A percentile compares a stretch with the other conserved stretches of the same genome.
Evolutionary conservation across 1,140 invertebrate species (phyloP).

Genomic region (Cepaea nemoralis): DNA sequence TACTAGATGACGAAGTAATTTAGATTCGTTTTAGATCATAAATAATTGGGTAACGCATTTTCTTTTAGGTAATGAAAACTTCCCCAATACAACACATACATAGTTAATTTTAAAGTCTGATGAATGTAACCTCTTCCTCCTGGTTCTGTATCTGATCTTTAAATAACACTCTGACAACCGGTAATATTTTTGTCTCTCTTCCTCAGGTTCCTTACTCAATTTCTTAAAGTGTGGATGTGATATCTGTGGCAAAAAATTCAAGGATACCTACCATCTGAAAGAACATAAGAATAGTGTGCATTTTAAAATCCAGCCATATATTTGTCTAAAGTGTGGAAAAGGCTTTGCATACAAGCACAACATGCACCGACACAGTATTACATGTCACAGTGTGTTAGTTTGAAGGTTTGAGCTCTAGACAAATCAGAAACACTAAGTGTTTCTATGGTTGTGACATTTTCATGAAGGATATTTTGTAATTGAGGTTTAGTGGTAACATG

Average conservation of each 20-base stretch:
- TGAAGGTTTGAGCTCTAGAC: background rate
- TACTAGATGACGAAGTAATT: too few species aligned
- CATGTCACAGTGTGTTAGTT: background rate
- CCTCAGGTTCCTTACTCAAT: constrained; percentile 18
- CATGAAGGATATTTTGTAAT: background rate
- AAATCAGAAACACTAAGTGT: too few species aligned
- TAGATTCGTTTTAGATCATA: too few species aligned
- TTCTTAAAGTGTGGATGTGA: constrained; percentile 3
- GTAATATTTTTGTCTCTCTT: constrained; percentile 15
- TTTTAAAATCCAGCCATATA: constrained; percentile 9
- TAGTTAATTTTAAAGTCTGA: too few species aligned
- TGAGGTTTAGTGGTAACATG: background rate
- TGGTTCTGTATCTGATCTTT: too few species aligned
- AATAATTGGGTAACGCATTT: too few species aligned
- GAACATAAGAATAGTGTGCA: constrained; percentile 29
- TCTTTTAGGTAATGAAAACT: too few species aligned
- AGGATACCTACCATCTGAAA: constrained; percentile 20
- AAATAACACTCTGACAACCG: too few species aligned
- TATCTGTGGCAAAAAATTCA: constrained; percentile 11
- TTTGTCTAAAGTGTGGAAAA: constrained; percentile 25
- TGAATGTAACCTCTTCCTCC: too few species aligned
- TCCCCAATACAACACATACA: too few species aligned
- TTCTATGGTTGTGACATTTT: background rate
- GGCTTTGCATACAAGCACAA: constrained; percentile 22
- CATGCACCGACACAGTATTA: background rate